Evolutionary conservation across 2,888 invertebrate genomes (phyloP).

Genomic region (Catocala fraxini): DNA sequence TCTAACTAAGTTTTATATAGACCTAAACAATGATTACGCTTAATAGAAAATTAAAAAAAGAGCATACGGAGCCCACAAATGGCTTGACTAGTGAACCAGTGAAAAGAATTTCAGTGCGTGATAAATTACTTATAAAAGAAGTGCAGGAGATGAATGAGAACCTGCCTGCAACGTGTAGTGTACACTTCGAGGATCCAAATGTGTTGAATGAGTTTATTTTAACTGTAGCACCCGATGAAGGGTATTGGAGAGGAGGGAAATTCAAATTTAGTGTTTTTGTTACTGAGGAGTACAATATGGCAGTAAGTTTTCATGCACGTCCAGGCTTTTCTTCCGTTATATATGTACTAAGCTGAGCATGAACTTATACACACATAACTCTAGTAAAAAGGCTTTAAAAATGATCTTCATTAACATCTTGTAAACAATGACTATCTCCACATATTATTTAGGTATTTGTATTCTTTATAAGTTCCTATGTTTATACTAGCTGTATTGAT

Average conservation of each 20-base stretch:
- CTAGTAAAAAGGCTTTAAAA: no score
- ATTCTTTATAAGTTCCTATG: no score
- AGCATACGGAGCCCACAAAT: slow-evolving; percentile 80
- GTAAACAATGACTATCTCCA: no score
- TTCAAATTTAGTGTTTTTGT: slow-evolving; percentile 95
- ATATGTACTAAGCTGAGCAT: background rate
- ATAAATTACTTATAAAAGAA: slow-evolving; percentile 93
- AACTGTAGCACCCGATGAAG: slow-evolving; percentile 94
- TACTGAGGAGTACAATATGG: slow-evolving; percentile 98
- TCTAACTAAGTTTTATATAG: slow-evolving; percentile 37
- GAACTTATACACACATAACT: no score
- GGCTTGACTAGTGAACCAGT: slow-evolving; percentile 72
- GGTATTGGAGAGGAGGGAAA: slow-evolving; percentile 95
- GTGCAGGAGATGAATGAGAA: slow-evolving; percentile 95
- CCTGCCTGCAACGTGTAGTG: slow-evolving; percentile 93
- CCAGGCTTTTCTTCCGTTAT: background rate
- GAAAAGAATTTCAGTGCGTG: slow-evolving; percentile 92
- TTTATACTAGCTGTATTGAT: no score
- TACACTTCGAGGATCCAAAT: slow-evolving; percentile 94
- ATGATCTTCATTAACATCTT: no score
- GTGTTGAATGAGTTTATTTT: slow-evolving; percentile 93
- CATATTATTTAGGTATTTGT: no score
- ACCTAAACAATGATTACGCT: slow-evolving; percentile 89
- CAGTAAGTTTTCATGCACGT: slow-evolving; percentile 88
- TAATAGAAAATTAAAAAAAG: slow-evolving; percentile 91